Evolutionary conservation across 2,888 invertebrate species (phyloP).

Genomic region (Hartigia nigra): DNA sequence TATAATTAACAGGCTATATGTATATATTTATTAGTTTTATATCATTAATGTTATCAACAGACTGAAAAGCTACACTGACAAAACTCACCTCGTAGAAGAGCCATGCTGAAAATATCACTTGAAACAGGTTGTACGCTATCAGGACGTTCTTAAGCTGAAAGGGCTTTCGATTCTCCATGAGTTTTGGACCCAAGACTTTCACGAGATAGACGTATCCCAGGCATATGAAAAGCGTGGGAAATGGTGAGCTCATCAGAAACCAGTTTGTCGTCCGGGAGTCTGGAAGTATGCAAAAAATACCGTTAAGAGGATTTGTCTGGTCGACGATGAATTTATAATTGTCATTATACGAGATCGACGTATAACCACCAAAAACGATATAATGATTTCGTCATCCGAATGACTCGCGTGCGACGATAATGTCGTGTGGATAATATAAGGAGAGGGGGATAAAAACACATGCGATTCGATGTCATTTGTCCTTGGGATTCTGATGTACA

Average conservation of each 20-base stretch:
- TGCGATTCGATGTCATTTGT: neutral
- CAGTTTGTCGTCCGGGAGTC: slow-evolving; percentile 90
- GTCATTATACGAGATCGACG: neutral
- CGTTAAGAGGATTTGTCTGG: neutral
- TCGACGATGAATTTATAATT: neutral
- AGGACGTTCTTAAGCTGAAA: slow-evolving; percentile 82
- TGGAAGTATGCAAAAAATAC: slow-evolving; percentile 59
- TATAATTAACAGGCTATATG: neutral
- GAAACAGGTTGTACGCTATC: slow-evolving; percentile 85
- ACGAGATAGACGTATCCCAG: slow-evolving; percentile 90
- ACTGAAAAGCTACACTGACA: neutral
- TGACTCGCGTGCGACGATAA: neutral
- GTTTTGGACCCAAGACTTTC: slow-evolving; percentile 87
- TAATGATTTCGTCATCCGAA: neutral
- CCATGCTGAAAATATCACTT: slow-evolving; percentile 92
- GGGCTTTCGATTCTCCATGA: slow-evolving; percentile 94
- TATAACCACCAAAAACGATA: neutral
- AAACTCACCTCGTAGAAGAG: slow-evolving; percentile 88
- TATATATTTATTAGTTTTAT: neutral
- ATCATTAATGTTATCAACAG: neutral
- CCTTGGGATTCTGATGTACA: neutral
- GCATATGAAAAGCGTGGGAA: slow-evolving; percentile 92
- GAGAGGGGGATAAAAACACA: neutral
- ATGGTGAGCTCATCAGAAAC: slow-evolving; percentile 93
- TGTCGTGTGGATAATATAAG: neutral